Evolutionary conservation across 2,888 invertebrate species (phyloP).

Genomic region (Synanthedon vespiformis): DNA sequence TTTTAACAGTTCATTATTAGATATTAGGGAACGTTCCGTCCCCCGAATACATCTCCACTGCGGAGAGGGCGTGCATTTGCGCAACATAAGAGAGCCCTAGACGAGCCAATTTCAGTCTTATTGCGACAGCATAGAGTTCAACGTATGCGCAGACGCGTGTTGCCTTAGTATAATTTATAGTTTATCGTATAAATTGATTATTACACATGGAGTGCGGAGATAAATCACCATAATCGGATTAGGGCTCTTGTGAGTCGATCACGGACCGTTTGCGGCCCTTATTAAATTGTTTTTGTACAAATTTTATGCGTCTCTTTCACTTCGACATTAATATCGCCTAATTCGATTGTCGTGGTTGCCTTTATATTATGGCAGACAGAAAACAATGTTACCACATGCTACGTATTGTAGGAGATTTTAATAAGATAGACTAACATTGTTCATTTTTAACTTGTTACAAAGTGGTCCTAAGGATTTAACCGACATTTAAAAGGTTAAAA

Average conservation of each 20-base stretch:
- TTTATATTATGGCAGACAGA: not conserved
- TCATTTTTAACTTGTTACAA: not conserved
- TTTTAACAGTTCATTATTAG: constrained; percentile 38
- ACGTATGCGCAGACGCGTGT: not conserved
- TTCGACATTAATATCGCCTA: constrained; percentile 7
- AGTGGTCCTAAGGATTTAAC: not conserved
- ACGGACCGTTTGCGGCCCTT: constrained; percentile 14
- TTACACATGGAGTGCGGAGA: constrained; percentile 39
- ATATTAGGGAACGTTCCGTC: constrained; percentile 24
- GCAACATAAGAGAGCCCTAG: not conserved
- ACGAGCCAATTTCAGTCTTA: not conserved
- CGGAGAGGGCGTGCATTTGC: constrained; percentile 4
- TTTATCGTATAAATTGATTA: constrained; percentile 58
- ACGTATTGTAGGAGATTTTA: too few species aligned
- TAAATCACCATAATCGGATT: constrained; percentile 54
- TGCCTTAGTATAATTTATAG: constrained; percentile 51
- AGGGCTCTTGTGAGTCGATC: constrained; percentile 4
- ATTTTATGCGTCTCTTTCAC: constrained; percentile 9
- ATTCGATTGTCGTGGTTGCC: constrained; percentile 1
- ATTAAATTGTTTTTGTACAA: constrained; percentile 26
- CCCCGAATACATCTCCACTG: not conserved
- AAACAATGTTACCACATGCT: not conserved
- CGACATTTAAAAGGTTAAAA: too few species aligned
- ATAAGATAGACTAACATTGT: too few species aligned
- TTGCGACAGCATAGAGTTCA: not conserved